Conservation (phyloP, 64 coral and sea anemone genomes). For the Platygyra sinensis region DNA sequence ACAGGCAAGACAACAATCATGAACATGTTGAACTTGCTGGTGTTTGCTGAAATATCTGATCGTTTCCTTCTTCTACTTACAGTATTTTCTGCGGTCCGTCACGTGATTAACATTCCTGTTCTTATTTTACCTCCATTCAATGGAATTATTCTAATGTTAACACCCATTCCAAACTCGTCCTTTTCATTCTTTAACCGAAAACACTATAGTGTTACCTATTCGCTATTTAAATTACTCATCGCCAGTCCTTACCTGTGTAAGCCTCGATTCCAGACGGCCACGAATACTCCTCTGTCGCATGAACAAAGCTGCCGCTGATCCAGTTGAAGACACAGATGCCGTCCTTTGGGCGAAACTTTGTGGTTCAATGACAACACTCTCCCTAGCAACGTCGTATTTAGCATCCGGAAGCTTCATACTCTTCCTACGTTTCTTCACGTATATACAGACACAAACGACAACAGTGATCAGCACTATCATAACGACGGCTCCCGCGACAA, state of each 20-base stretch:
- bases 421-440: neutral
- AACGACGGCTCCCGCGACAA: neutral
- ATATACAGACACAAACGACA: neutral
- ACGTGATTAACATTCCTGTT: too few species aligned
- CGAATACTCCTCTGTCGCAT: slow-evolving; percentile 62
- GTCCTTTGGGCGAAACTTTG: slow-evolving; percentile 21
- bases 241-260: slow-evolving; percentile 25
- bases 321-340: slow-evolving; percentile 43
- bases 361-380: neutral
- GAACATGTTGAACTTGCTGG: too few species aligned
- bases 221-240: too few species aligned
- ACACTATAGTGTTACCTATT: neutral
- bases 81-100: too few species aligned
- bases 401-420: neutral
- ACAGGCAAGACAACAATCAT: neutral
- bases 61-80: too few species aligned
- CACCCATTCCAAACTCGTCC: too few species aligned
- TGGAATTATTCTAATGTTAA: too few species aligned
- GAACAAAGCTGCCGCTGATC: slow-evolving; percentile 31
- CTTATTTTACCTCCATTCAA: too few species aligned
- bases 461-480: neutral
- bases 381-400: slow-evolving; percentile 37
- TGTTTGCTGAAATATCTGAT: too few species aligned
- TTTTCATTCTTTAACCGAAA: neutral
- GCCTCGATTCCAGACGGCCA: slow-evolving; percentile 56